Base-by-base conservation (phyloP, 2,888 invertebrate species). In the Parnassius apollo region DNA sequence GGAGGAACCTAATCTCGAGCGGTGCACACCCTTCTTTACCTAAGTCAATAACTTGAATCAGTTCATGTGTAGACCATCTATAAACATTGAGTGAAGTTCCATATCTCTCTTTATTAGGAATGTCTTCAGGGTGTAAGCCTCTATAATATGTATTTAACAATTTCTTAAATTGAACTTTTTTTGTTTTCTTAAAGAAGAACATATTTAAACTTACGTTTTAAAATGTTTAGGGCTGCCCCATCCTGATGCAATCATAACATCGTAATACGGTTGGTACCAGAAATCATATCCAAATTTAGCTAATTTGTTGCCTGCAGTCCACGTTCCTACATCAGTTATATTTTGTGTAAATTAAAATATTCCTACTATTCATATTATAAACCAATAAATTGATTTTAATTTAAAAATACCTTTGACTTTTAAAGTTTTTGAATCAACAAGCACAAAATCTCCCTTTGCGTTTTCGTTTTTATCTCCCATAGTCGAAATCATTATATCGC, bases 261-360 rank as follows among this genome's bases (percentile, higher is more conserved):
- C 97, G 75, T 96, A 96, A 74, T 96, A 94, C 0, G 99, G 99
- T 80, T 99, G 98, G 82, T 99, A 99, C 99, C 99, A 99, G 82
- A 97, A 99, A 83, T 99, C 99, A 82, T 99, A 99, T 7, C 97
- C 97, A 72, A 96, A 97, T 59, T 93, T 86, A 0, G 96, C 95
- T n/a, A 82, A 80, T 69, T 93, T 90, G 1, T 93, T 85, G 0
- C 96, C 95, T 66, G 93, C 93, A 0, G 95, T 95, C 97, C 97
- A 97, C 0, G 95, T 93, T 10, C 95, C 96, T 94, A 74, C 66
- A 79, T 77, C 65, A 60, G 54, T n/a, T 11, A 58, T 0, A 35
- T 25, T 45, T 45, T 35, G 4, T 35, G 35, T 35, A 35, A 35
- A 35, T 12, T 42, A 7, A 7, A 3, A 46, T 52, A 45, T 18